Evolutionary conservation across 2,797 vertebrate genomes (phyloP).

Genomic region (Halcyon badia): DNA sequence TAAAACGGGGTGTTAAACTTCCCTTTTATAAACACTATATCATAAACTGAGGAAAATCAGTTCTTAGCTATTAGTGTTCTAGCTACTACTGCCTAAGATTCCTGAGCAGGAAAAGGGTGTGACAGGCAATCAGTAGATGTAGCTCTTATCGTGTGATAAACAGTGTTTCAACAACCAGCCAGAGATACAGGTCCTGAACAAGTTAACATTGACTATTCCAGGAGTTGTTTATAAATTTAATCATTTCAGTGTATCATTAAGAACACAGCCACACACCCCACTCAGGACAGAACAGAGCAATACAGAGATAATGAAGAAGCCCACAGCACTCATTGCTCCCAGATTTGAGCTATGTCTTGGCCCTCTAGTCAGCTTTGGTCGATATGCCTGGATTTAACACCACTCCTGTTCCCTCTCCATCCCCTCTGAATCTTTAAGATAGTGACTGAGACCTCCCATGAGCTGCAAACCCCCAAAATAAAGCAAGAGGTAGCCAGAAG

Average conservation of each 20-base stretch:
- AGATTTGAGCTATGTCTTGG: background rate
- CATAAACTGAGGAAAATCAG: background rate
- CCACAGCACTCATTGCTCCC: background rate
- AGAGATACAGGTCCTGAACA: background rate
- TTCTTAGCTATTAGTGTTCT: background rate
- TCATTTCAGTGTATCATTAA: background rate
- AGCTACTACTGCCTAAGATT: background rate
- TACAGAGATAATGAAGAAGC: fast-evolving
- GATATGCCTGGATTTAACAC: background rate
- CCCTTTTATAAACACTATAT: background rate
- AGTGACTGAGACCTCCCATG: fast-evolving
- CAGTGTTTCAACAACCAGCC: background rate
- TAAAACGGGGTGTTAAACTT: background rate
- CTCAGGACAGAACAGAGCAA: fast-evolving
- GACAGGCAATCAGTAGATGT: conserved; percentile 46
- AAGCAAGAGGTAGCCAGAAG: background rate
- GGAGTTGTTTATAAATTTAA: background rate
- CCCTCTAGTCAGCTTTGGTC: background rate
- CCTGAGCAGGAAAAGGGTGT: conserved; percentile 57
- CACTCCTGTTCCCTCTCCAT: background rate
- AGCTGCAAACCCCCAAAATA: background rate
- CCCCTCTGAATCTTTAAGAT: background rate
- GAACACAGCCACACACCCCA: background rate
- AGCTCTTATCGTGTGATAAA: conserved; percentile 1
- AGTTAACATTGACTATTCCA: background rate